These are phyloP conservation scores for Zygothrica quintamaculata DNA, from an alignment of 2,888 invertebrate genomes.

Conservation along the genomic window DNA sequence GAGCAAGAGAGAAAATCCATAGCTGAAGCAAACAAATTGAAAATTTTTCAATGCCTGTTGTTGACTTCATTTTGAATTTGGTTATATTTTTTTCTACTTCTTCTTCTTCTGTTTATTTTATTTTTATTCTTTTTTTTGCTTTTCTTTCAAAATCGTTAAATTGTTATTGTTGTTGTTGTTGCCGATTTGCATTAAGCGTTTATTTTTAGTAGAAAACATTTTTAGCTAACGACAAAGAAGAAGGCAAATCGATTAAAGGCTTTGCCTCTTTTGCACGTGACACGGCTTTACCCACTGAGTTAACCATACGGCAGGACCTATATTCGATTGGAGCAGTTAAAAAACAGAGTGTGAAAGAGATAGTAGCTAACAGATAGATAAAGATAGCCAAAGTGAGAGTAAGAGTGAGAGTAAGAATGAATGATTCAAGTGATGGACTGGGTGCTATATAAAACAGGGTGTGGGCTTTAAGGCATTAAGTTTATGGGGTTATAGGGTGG, in stretches of 20 bases:
- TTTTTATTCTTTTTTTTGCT: too few relatives aligned
- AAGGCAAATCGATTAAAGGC: constrained; percentile 74
- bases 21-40: constrained; percentile 50
- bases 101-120: too few relatives aligned
- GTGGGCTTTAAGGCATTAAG: not conserved
- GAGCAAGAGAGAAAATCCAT: constrained; percentile 17
- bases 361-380: not conserved
- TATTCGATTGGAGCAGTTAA: too few relatives aligned
- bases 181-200: constrained; percentile 66
- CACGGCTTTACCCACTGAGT: constrained; percentile 20
- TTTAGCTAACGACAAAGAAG: constrained; percentile 48
- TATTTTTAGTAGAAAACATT: constrained; percentile 67
- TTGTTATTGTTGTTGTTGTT: constrained; percentile 21
- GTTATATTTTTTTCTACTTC: too few relatives aligned
- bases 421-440: not conserved
- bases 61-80: constrained; percentile 53
- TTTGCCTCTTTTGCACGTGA: constrained; percentile 60
- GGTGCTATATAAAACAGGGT: not conserved
- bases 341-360: not conserved
- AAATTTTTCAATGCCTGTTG: constrained; percentile 35
- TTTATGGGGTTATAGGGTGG: constrained; percentile 47
- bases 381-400: not conserved
- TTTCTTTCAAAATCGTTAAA: constrained; percentile 38
- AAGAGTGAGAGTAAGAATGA: not conserved
- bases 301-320: too few relatives aligned